A percentile compares a stretch with the other conserved stretches of the same genome.
Conservation (phyloP, 2,797 vertebrate species). For the Peromyscus nudipes region DNA sequence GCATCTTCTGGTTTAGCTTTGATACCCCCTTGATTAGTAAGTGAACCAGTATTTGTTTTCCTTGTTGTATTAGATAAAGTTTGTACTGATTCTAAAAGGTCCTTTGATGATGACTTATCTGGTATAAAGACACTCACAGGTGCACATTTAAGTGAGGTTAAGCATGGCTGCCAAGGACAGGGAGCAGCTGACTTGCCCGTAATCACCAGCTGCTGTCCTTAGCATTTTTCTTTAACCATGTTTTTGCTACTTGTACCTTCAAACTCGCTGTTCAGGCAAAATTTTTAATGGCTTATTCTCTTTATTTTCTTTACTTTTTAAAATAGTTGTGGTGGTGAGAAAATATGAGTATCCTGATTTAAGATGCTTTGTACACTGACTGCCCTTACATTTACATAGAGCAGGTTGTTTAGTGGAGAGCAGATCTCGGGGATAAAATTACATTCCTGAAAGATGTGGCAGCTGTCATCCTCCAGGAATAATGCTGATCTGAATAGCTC, state of each 20-base stretch:
- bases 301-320: background rate
- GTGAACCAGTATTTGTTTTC: constrained; percentile 30
- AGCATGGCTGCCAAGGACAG: background rate
- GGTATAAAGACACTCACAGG: background rate
- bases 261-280: background rate
- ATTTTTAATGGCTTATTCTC: background rate
- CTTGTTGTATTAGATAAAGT: background rate
- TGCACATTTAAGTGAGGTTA: background rate
- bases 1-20: background rate
- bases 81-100: constrained; percentile 23
- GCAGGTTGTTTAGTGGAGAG: background rate
- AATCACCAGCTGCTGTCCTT: background rate
- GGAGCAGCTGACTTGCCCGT: background rate
- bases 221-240: background rate
- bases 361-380: background rate
- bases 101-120: background rate
- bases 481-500: background rate
- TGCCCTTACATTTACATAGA: background rate
- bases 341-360: background rate
- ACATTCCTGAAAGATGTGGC: background rate
- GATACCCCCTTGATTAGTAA: background rate
- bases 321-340: background rate
- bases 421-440: background rate
- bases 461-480: background rate
- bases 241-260: background rate